Evolutionary conservation across 2,113 vertebrate species (phyloP).

Genomic region (Egretta garzetta): DNA sequence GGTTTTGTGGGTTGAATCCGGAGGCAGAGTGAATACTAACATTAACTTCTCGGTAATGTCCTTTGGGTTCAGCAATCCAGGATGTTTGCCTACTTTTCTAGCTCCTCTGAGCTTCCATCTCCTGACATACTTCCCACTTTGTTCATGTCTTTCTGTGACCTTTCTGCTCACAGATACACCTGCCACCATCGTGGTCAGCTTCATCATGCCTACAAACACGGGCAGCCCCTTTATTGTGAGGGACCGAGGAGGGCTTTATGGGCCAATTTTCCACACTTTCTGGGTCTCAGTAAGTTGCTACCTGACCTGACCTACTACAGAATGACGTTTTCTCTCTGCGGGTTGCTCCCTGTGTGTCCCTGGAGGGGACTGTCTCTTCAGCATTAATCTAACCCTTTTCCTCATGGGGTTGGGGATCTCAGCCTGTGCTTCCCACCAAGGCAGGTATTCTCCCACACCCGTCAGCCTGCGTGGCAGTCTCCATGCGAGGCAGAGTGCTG

Average conservation of each 20-base stretch:
- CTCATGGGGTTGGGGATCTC: rapidly evolving
- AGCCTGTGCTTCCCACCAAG: not conserved
- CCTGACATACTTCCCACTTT: not conserved
- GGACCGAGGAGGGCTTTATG: not conserved
- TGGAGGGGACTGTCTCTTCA: not conserved
- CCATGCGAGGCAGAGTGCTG: not conserved
- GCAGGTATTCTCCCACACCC: not conserved
- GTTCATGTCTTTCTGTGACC: not conserved
- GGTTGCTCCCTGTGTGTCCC: not conserved
- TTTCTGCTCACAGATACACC: not conserved
- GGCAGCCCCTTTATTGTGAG: not conserved
- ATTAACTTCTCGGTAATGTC: not conserved
- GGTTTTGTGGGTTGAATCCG: not conserved
- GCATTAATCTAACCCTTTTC: not conserved
- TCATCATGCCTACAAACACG: not conserved
- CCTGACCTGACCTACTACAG: not conserved
- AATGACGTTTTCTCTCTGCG: not conserved
- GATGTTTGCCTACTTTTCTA: not conserved
- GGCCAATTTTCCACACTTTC: not conserved
- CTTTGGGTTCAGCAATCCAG: not conserved
- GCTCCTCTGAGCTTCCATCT: not conserved
- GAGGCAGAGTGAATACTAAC: not conserved
- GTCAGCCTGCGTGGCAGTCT: not conserved
- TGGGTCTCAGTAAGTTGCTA: not conserved
- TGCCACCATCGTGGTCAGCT: not conserved